These are phyloP conservation scores for Biston betularia DNA, from an alignment of 2,888 invertebrate genomes.

Conservation along the genomic window DNA sequence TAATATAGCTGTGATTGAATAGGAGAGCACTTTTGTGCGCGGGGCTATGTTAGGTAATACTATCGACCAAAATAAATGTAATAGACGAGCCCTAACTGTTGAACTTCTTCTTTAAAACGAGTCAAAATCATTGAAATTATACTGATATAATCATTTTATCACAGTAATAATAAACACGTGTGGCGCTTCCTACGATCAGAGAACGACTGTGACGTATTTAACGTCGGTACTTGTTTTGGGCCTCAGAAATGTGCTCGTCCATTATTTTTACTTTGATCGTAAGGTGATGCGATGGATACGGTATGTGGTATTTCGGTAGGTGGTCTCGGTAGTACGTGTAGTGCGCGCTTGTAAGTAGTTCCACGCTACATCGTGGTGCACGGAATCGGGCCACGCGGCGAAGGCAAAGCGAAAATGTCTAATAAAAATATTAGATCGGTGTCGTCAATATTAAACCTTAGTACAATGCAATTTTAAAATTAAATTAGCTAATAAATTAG, in stretches of 20 bases:
- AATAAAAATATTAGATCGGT: slow-evolving; percentile 65
- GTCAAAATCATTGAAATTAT: no score
- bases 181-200: no score
- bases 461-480: slow-evolving; percentile 77
- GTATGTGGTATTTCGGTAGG: no score
- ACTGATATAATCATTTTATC: no score
- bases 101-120: no score
- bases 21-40: slow-evolving; percentile 80
- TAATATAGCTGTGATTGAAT: slow-evolving; percentile 84
- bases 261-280: no score
- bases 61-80: background rate
- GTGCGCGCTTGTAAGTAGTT: slow-evolving; percentile 31
- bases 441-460: slow-evolving; percentile 75
- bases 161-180: no score
- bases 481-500: slow-evolving; percentile 57
- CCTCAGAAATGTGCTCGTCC: no score
- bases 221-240: no score
- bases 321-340: slow-evolving; percentile 21
- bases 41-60: slow-evolving; percentile 62
- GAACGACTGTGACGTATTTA: no score
- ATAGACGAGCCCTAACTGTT: background rate
- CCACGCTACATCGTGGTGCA: slow-evolving; percentile 7
- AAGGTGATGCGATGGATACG: no score
- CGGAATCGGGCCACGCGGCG: slow-evolving; percentile 49
- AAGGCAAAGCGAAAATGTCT: slow-evolving; percentile 65